Evolutionary conservation across 2,888 invertebrate species (phyloP).

Genomic region (Ormyrus labotus): DNA sequence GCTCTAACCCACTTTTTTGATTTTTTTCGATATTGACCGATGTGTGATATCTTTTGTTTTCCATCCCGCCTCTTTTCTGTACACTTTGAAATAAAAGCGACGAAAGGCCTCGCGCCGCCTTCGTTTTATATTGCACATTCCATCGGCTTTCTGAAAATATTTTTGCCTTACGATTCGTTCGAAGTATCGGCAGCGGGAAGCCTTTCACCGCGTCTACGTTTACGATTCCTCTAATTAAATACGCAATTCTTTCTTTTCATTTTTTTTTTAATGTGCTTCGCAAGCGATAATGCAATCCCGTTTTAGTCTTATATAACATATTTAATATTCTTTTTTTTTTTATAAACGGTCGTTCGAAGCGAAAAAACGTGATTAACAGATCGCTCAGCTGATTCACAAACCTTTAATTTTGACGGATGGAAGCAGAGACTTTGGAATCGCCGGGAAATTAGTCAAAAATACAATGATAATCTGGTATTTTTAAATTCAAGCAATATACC

Average conservation of each 20-base stretch:
- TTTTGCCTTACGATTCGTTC: constrained; percentile 6
- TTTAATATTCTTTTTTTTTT: neutral
- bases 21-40: constrained; percentile 54
- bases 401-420: constrained; percentile 38
- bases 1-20: constrained; percentile 14
- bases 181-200: neutral
- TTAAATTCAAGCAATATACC: no score
- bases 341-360: constrained; percentile 6
- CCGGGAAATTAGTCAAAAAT: neutral
- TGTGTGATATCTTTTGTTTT: constrained; percentile 40
- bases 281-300: constrained; percentile 41
- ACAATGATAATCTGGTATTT: neutral
- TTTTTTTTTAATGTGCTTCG: constrained; percentile 20
- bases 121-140: neutral
- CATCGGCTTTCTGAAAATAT: constrained; percentile 24
- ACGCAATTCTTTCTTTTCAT: constrained; percentile 25
- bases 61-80: constrained; percentile 26
- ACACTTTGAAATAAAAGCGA: constrained; percentile 34
- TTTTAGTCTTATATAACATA: constrained; percentile 34
- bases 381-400: constrained; percentile 46
- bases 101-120: constrained; percentile 9
- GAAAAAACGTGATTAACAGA: constrained; percentile 35
- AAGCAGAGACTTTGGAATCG: constrained; percentile 41
- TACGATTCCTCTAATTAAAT: constrained; percentile 36
- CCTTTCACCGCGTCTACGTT: constrained; percentile 18